phyloP scores from a whole-genome alignment of 2,888 invertebrate genomes.

The Scaptomyza flava region DNA sequence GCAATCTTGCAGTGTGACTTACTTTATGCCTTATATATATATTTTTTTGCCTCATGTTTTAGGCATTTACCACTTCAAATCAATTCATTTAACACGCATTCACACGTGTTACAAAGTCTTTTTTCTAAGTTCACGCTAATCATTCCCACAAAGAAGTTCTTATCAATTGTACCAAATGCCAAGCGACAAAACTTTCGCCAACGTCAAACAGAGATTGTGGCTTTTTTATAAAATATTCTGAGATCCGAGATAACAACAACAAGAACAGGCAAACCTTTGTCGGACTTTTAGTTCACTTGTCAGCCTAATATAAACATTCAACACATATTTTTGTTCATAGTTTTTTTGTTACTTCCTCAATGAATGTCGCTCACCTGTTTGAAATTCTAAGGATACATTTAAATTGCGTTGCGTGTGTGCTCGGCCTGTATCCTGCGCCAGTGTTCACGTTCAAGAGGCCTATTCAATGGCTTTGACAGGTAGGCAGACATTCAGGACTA shows the following conservation, averaged over 20 bases:
- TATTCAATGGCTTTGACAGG: constrained; percentile 64
- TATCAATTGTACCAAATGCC: neutral
- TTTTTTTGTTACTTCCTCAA: constrained; percentile 40
- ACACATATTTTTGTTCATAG: constrained; percentile 1
- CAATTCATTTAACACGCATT: neutral
- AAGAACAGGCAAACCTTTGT: constrained; percentile 14
- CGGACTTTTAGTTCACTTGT: constrained; percentile 28
- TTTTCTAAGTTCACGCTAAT: neutral
- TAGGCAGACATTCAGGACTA: constrained; percentile 33
- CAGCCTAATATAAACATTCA: constrained; percentile 12
- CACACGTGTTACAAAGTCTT: neutral
- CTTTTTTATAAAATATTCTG: constrained; percentile 8
- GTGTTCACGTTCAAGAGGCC: constrained; percentile 60
- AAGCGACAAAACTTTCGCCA: constrained; percentile 2
- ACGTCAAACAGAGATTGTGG: constrained; percentile 4
- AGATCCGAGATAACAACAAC: neutral
- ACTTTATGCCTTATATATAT: neutral
- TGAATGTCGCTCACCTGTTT: constrained; percentile 74
- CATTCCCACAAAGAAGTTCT: neutral
- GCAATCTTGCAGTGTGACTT: too few species aligned
- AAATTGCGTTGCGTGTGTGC: constrained; percentile 71
- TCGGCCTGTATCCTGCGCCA: constrained; percentile 64
- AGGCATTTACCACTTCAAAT: neutral
- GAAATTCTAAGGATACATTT: constrained; percentile 79
- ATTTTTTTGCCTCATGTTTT: neutral